phyloP scores from a whole-genome alignment of 2,888 invertebrate genomes.

The Mystacides longicornis region DNA sequence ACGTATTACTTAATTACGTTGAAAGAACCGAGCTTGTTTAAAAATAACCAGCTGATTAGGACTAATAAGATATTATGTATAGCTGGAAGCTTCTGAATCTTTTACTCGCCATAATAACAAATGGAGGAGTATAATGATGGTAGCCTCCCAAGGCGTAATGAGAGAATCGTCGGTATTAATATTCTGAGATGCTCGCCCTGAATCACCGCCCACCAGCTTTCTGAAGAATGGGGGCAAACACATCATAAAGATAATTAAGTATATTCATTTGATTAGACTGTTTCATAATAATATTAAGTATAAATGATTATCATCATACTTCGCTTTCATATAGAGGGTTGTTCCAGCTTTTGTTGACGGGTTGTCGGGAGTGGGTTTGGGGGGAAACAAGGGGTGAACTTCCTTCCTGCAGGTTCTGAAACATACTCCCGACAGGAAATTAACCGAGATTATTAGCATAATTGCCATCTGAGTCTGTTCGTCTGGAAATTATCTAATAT shows the following conservation, averaged over 20 bases:
- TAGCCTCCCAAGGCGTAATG: too few relatives aligned
- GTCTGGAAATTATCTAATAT: constrained; percentile 15
- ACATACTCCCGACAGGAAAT: constrained; percentile 22
- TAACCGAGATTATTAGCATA: constrained; percentile 25
- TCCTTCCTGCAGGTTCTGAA: constrained; percentile 22
- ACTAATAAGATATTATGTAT: too few relatives aligned
- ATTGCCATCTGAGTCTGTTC: constrained; percentile 21
- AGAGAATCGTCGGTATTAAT: too few relatives aligned
- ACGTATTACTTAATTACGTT: too few relatives aligned
- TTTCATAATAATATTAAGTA: neutral
- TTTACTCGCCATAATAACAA: too few relatives aligned
- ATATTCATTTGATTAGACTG: neutral
- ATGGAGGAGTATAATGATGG: too few relatives aligned
- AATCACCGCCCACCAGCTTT: too few relatives aligned
- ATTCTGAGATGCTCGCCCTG: too few relatives aligned
- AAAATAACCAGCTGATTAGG: too few relatives aligned
- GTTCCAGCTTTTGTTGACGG: neutral
- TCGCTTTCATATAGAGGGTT: neutral
- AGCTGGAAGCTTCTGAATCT: too few relatives aligned
- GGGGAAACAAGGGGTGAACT: constrained; percentile 9
- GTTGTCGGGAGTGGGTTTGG: neutral
- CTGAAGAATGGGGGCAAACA: neutral
- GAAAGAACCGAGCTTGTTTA: too few relatives aligned
- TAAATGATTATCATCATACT: neutral
- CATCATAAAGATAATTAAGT: neutral